Evolutionary conservation across 2,113 vertebrate genomes (phyloP), one percentile per base, ranked within the genome.

Genomic region (Thamnophis sirtalis): DNA sequence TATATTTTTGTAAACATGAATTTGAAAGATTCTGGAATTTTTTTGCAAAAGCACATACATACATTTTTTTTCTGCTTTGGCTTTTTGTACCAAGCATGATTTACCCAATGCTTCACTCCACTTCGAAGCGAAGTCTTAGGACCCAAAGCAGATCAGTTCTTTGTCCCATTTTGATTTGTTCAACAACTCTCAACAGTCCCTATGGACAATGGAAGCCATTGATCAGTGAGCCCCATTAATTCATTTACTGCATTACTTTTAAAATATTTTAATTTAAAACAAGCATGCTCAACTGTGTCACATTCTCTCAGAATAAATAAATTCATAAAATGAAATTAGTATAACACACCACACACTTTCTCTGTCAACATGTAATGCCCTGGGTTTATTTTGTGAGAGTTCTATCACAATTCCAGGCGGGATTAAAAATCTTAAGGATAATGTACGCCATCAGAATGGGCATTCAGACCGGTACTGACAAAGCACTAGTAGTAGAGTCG

Each of bases 371-470:
- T 99, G 98, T 99, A 99, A 99, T 99, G 99, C 98, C 99, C 98
- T 98, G 98, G 99, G 98, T 99, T 99, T 99, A 99, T 99, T 99
- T 98, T 98, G 98, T 99, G 98, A 99, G 98, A 98, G 98, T 98
- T 98, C 98, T 97, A 98, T 99, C 98, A 99, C 98, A 99, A 98
- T 98, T 99, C 99, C 98, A 99, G 98, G 98, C 98, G 98, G 98
- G 98, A 99, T 98, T 98, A 98, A 99, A 99, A 99, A 99, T 98
- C 96, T 98, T 98, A 98, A 98, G 98, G 98, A 98, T 98, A 97
- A 98, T 97, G 97, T 98, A 98, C 98, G 98, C 98, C 56, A 58
- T 58, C 56, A 98, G 98, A 98, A 96, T 98, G 98, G 98, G 98
- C 98, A 98, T 97, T 98, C 98, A 98, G 98, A 97, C 97, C 97